Base-by-base conservation (phyloP, 2,797 vertebrate species). In the Notolepis coatsorum region DNA sequence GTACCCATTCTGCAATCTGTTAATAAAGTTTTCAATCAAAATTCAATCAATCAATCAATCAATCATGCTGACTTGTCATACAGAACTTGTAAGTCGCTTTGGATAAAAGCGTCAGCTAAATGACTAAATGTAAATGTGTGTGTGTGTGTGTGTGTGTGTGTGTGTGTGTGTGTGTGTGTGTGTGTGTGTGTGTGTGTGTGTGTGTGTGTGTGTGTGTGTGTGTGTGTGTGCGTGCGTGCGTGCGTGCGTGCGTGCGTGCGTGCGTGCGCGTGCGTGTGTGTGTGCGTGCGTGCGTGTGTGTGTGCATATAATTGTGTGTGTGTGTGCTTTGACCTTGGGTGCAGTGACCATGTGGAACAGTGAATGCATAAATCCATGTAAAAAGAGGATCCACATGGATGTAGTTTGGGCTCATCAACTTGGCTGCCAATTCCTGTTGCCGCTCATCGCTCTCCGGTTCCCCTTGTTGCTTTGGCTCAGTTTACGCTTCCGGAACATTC, bases 371-470 rank as follows among this genome's bases (percentile, higher is more conserved):
- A 53, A 39, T 61, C 41, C 41, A 65, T 57, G 56, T 62, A 58
- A 25, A 41, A 2, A 4, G 7, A 38, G 33, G 28, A 47, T 64
- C 7, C 55, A n/a, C 15, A 49, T 63, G 33, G 38, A 38, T 1
- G 10, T 47, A n/a, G 27, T 8, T 3, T 9, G 24, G 28, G n/a
- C 15, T 17, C 20, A 46, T 54, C 39, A 61, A 54, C 61, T 65
- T 58, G 75, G 61, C 23, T n/a, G n/a, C n/a, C n/a, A n/a, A n/a
- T n/a, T n/a, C n/a, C n/a, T n/a, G n/a, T n/a, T n/a, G n/a, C n/a
- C n/a, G n/a, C 8, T 27, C 61, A 56, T 82, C 0, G 8, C 45
- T 79, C 49, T 50, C n/a, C 30, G 35, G 46, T 66, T 75, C 28
- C 45, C 39, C 15, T 50, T 2, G 55, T 10, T 31, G 20, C 45